These are phyloP conservation scores for Synanceia verrucosa DNA, from an alignment of 2,797 vertebrate species.

Conservation along the genomic window DNA sequence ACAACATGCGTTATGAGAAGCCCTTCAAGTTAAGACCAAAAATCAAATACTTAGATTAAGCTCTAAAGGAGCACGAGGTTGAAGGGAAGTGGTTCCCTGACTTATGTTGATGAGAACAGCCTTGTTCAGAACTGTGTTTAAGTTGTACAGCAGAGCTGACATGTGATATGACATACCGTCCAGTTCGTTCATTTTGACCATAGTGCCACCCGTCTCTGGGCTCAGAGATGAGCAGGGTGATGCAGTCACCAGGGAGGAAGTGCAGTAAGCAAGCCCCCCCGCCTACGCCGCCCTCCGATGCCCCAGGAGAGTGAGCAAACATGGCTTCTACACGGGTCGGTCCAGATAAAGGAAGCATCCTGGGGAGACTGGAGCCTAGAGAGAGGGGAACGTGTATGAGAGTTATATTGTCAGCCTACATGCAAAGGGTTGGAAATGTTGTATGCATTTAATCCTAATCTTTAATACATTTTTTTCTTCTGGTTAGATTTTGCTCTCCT, in stretches of 20 bases:
- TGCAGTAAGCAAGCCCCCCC: constrained; percentile 82
- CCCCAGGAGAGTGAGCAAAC: constrained; percentile 80
- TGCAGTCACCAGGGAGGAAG: constrained; percentile 83
- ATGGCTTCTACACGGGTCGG: constrained; percentile 81
- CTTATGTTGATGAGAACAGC: neutral
- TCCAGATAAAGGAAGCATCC: constrained; percentile 80
- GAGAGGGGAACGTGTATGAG: neutral
- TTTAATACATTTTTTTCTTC: too few relatives aligned
- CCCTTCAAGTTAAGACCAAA: neutral
- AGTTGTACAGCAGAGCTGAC: too few relatives aligned
- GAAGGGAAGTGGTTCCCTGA: neutral
- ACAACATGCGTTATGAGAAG: neutral
- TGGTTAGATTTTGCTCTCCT: neutral
- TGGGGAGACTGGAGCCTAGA: constrained; percentile 82
- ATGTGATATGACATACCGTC: constrained; percentile 83
- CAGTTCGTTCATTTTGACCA: constrained; percentile 86
- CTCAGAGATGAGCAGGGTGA: constrained; percentile 86
- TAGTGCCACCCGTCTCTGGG: constrained; percentile 89
- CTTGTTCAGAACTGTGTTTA: too few relatives aligned
- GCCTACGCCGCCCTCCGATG: constrained; percentile 52
- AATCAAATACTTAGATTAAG: neutral
- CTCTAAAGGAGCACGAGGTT: neutral
- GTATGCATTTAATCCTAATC: neutral
- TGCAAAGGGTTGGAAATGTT: neutral
- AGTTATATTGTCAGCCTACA: neutral